A percentile compares a stretch with the other conserved stretches of the same genome.
phyloP scores from a whole-genome alignment of 2,113 vertebrate genomes.

The Elachura formosa region DNA sequence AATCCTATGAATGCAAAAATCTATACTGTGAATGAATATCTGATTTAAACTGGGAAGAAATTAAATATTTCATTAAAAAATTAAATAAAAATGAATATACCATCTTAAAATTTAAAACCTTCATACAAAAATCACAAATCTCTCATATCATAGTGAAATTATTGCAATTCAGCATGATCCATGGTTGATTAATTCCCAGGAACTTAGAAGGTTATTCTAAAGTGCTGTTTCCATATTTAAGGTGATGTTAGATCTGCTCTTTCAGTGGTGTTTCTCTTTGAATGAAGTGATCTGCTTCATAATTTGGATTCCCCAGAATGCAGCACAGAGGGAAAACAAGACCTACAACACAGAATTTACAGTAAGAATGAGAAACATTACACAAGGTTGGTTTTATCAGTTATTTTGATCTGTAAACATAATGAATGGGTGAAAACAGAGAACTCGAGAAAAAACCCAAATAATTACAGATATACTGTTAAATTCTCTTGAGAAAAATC shows the following conservation, averaged over 20 bases:
- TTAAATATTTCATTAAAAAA: neutral
- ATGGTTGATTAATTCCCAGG: neutral
- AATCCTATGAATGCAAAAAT: neutral
- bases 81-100: neutral
- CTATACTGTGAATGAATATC: neutral
- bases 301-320: conserved; percentile 81
- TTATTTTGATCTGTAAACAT: neutral
- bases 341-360: conserved; percentile 69
- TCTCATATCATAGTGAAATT: neutral
- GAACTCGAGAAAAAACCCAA: neutral
- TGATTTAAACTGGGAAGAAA: neutral
- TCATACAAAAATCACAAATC: neutral
- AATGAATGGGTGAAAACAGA: neutral
- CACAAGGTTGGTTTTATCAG: neutral
- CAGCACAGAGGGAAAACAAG: conserved; percentile 79
- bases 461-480: neutral
- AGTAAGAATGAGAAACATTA: neutral
- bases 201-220: neutral
- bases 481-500: neutral
- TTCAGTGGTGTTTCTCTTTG: conserved; percentile 70
- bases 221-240: neutral
- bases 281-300: conserved; percentile 56
- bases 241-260: neutral
- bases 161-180: neutral
- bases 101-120: neutral